Evolutionary conservation across 2,888 invertebrate genomes (phyloP), one percentile per base, ranked within the genome.

Genomic region (Drosophila monieri): DNA sequence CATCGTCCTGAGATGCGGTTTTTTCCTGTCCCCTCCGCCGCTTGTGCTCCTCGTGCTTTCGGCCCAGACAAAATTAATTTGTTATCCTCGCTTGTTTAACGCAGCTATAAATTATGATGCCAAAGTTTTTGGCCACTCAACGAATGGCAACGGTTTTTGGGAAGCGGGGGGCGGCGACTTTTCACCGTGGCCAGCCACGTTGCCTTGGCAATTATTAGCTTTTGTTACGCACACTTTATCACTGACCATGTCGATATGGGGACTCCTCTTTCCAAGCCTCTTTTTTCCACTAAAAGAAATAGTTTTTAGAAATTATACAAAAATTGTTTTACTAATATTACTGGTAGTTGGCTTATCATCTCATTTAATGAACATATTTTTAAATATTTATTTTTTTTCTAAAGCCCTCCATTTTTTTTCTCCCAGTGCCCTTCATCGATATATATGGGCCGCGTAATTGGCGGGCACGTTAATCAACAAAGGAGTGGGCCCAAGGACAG

Each of bases 31-130:
- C 47, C n/a, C 53, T 44, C 51, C 10, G 25, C 47, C 53, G 46
- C 4, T 51, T 47, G 32, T 12, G 25, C 37, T 37, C 23, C 37
- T 21, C 56, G 23, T 21, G 53, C 59, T 61, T 62, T 71, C 76
- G 76, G 68, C 70, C 62, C 80, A 84, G 84, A 84, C 86, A 85
- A 88, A 88, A 88, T 88, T 86, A 86, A 89, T 89, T 88, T 87
- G 86, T 86, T 88, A 87, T 88, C 89, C 88, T 73, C 77, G 86
- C 80, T 85, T 78, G 85, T 86, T 86, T 80, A 84, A 88, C 84
- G 88, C 84, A 84, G 80, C 87, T 84, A 88, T 85, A 85, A 85
- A 88, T 85, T 88, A 85, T 88, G 85, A 88, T 80, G 77, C 84
- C 80, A 74, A 86, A 84, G 84, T 86, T 86, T 83, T 84, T 73